These are phyloP conservation scores for Amblyteles armatorius DNA, from an alignment of 2,888 invertebrate genomes.

Conservation along the genomic window DNA sequence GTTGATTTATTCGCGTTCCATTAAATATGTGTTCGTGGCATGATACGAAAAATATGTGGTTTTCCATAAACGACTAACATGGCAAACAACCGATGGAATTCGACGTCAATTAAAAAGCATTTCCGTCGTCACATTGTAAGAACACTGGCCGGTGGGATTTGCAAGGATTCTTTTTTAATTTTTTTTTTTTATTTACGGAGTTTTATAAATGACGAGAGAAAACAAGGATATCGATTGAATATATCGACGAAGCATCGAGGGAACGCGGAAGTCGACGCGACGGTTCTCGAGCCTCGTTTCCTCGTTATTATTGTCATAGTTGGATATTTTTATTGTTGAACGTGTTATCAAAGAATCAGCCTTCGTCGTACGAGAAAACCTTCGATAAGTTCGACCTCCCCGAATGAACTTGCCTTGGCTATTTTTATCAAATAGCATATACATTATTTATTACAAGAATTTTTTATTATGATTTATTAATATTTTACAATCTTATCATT, in stretches of 20 bases:
- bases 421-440: not conserved
- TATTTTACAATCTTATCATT: no score
- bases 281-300: not conserved
- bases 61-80: slow-evolving; percentile 6
- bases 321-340: slow-evolving; percentile 14
- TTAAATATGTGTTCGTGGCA: slow-evolving; percentile 2
- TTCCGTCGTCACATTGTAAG: slow-evolving; percentile 11
- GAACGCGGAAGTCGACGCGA: slow-evolving; percentile 38
- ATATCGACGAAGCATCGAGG: not conserved
- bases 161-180: slow-evolving; percentile 1
- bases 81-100: slow-evolving; percentile 36
- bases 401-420: not conserved
- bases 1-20: slow-evolving; percentile 4
- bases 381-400: slow-evolving; percentile 8
- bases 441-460: no score
- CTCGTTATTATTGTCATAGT: slow-evolving; percentile 18
- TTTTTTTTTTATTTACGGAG: not conserved
- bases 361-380: not conserved
- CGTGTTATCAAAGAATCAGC: slow-evolving; percentile 8
- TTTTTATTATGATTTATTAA: no score
- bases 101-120: slow-evolving; percentile 40
- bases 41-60: slow-evolving; percentile 4
- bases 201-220: slow-evolving; percentile 21
- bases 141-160: not conserved
- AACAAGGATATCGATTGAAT: slow-evolving; percentile 26